A percentile compares a stretch with the other conserved stretches of the same genome.
phyloP scores from a whole-genome alignment of 2,113 vertebrate genomes.

The Anoplopoma fimbria region DNA sequence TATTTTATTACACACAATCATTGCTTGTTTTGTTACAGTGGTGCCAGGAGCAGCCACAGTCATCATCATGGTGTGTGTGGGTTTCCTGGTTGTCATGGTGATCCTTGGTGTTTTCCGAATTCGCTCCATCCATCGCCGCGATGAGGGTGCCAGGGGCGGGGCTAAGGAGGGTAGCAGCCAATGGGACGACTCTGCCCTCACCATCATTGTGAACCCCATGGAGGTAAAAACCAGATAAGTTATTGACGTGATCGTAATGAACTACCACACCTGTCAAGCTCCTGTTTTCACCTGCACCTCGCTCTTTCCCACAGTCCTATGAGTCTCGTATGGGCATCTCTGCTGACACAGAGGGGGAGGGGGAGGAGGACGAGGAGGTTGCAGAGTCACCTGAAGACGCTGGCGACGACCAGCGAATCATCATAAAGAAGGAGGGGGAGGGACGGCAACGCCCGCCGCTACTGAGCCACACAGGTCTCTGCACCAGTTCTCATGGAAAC shows the following conservation, averaged over 20 bases:
- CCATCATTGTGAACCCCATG: conserved; percentile 99
- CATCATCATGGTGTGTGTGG: conserved; percentile 97
- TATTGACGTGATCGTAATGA: not conserved
- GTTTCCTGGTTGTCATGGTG: conserved; percentile 98
- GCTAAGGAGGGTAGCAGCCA: conserved; percentile 90
- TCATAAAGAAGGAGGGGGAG: conserved; percentile 85
- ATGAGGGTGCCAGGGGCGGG: conserved; percentile 71
- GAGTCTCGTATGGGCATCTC: conserved; percentile 84
- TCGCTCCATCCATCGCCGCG: conserved; percentile 92
- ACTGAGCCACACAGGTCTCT: conserved; percentile 79
- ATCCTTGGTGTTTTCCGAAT: conserved; percentile 95
- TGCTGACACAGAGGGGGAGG: conserved; percentile 80
- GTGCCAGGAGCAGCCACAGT: conserved; percentile 95
- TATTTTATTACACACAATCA: not conserved
- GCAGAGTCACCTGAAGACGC: conserved; percentile 88
- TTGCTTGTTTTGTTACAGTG: conserved; percentile 80
- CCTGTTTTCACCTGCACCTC: not conserved
- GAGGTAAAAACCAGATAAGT: conserved; percentile 87
- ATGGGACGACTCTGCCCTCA: conserved; percentile 98
- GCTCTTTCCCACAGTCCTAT: conserved; percentile 76
- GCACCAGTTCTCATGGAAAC: conserved; percentile 73
- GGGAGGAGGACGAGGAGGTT: conserved; percentile 89
- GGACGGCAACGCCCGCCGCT: conserved; percentile 85
- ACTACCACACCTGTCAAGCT: not conserved
- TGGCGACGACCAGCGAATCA: conserved; percentile 88